Conservation (phyloP, 1,140 invertebrate genomes). For the Pseudomyrmex gracilis region DNA sequence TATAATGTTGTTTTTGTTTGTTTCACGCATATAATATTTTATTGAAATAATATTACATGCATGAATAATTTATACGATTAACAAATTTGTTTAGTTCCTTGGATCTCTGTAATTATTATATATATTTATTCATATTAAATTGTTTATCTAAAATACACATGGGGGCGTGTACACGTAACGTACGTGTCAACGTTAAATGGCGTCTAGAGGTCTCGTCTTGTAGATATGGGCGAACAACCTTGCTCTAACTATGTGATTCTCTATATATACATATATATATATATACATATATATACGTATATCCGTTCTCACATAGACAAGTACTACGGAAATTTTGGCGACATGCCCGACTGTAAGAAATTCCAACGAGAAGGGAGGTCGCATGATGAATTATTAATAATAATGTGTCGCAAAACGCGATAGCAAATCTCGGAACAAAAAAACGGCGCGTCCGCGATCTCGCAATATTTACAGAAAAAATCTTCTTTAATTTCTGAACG, state of each 20-base stretch:
- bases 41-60: no score
- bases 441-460: background rate
- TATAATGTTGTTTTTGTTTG: background rate
- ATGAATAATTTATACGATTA: no score
- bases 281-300: background rate
- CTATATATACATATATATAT: background rate
- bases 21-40: background rate
- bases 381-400: constrained; percentile 78
- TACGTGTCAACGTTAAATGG: background rate
- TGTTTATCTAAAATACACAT: background rate
- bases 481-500: background rate
- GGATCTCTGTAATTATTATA: background rate
- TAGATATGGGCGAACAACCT: constrained; percentile 18
- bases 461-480: background rate
- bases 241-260: constrained; percentile 18
- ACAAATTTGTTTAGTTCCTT: no score
- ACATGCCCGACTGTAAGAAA: constrained; percentile 66
- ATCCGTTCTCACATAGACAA: constrained; percentile 36
- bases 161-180: background rate
- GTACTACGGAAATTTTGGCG: constrained; percentile 66
- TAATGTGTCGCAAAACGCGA: constrained; percentile 48
- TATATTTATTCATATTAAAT: background rate
- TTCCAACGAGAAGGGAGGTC: constrained; percentile 68
- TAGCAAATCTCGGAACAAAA: constrained; percentile 32
- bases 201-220: background rate